Conservation (phyloP, 1,140 invertebrate species). For the Ctenoplectra terminalis region DNA sequence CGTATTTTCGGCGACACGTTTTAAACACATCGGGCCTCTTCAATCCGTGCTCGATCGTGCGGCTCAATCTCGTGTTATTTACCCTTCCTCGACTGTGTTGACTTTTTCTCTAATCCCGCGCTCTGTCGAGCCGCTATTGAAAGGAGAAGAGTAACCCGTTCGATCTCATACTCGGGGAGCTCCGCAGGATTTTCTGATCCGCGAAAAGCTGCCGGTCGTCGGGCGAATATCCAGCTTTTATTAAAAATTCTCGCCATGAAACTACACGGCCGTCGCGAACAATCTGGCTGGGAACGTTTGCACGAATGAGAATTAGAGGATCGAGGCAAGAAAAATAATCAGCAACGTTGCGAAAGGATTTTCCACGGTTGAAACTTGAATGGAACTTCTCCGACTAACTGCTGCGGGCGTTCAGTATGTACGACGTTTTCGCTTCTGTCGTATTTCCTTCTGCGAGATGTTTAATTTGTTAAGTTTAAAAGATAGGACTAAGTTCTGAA, state of each 20-base stretch:
- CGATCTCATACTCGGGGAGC: constrained; percentile 40
- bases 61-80: constrained; percentile 61
- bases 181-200: constrained; percentile 40
- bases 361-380: background rate
- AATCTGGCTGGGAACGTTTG: background rate
- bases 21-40: background rate
- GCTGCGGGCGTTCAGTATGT: background rate
- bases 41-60: constrained; percentile 20
- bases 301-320: background rate
- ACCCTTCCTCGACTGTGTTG: constrained; percentile 43
- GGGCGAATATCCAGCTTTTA: constrained; percentile 40
- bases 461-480: background rate
- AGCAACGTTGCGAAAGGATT: background rate
- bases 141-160: constrained; percentile 28
- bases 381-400: background rate
- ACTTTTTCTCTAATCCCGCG: constrained; percentile 49
- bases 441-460: background rate
- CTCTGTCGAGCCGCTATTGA: constrained; percentile 51
- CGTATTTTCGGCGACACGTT: constrained; percentile 35
- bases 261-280: background rate
- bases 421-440: background rate
- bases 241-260: constrained; percentile 30
- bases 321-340: background rate
- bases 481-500: background rate
- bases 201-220: constrained; percentile 9